Evolutionary conservation across 2,888 invertebrate species (phyloP).

Genomic region (Napeogenes inachia): DNA sequence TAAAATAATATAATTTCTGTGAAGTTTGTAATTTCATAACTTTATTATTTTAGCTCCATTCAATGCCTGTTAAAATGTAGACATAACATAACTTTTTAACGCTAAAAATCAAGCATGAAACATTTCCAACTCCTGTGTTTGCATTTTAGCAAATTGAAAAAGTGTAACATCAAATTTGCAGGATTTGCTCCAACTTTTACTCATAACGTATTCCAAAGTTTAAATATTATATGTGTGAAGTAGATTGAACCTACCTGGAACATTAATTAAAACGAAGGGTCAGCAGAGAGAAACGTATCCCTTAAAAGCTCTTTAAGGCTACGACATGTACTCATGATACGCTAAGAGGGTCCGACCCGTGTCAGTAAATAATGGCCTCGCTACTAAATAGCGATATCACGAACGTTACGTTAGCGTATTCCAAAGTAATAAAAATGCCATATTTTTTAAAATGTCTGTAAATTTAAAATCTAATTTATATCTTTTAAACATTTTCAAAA

Average conservation of each 20-base stretch:
- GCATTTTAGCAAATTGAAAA: conserved; percentile 17
- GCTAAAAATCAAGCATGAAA: not conserved
- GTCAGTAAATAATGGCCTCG: conserved; percentile 32
- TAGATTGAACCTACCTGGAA: conserved; percentile 30
- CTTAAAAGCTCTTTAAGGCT: conserved; percentile 35
- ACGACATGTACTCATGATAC: conserved; percentile 28
- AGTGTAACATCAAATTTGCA: conserved; percentile 26
- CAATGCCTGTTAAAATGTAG: not conserved
- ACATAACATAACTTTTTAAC: conserved; percentile 7
- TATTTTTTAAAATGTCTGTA: too few species aligned
- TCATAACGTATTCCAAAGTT: conserved; percentile 23
- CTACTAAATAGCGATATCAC: conserved; percentile 14
- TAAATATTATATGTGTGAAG: conserved; percentile 31
- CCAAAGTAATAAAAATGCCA: too few species aligned
- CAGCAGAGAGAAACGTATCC: conserved; percentile 23
- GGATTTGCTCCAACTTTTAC: conserved; percentile 21
- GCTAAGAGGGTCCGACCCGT: conserved; percentile 23
- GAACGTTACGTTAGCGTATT: too few species aligned
- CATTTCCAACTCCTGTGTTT: not conserved
- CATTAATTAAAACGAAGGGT: conserved; percentile 38
- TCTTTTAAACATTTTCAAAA: too few species aligned
- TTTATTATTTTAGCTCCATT: too few species aligned
- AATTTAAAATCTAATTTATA: too few species aligned
- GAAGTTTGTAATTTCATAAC: too few species aligned
- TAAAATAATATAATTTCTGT: too few species aligned